Percentiles rank a stretch among this genome's conserved stretches.
Evolutionary conservation across 2,113 vertebrate genomes (phyloP).

Genomic region (Xenotilapia caudafasciata): DNA sequence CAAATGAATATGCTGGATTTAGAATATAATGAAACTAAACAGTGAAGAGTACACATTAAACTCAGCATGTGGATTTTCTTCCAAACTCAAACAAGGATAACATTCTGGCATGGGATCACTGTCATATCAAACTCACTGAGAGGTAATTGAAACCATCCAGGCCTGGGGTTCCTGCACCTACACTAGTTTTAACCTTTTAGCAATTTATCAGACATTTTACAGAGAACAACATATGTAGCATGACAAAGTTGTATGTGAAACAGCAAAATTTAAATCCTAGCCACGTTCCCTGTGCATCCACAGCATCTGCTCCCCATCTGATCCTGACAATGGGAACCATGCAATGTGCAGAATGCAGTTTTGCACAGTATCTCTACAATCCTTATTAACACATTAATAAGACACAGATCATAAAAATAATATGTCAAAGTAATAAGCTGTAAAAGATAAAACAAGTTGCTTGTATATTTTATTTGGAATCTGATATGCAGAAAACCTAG

Average conservation of each 20-base stretch:
- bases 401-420: not conserved
- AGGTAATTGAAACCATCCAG: not conserved
- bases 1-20: not conserved
- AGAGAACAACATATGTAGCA: conserved; percentile 57
- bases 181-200: not conserved
- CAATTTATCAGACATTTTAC: not conserved
- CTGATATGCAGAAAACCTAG: not conserved
- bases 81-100: not conserved
- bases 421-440: not conserved
- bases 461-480: not conserved
- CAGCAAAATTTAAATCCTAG: not conserved
- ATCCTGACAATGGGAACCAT: conserved; percentile 73
- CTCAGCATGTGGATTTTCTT: not conserved
- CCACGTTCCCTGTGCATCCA: conserved; percentile 58
- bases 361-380: not conserved
- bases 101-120: not conserved
- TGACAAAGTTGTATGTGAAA: conserved; percentile 73
- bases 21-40: not conserved
- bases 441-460: not conserved
- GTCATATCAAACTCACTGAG: not conserved
- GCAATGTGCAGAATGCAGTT: not conserved
- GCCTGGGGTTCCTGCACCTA: not conserved
- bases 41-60: not conserved
- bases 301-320: conserved; percentile 76
- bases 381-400: not conserved